Evolutionary conservation across 2,113 vertebrate genomes (phyloP).

Genomic region (Chrysemys picta): DNA sequence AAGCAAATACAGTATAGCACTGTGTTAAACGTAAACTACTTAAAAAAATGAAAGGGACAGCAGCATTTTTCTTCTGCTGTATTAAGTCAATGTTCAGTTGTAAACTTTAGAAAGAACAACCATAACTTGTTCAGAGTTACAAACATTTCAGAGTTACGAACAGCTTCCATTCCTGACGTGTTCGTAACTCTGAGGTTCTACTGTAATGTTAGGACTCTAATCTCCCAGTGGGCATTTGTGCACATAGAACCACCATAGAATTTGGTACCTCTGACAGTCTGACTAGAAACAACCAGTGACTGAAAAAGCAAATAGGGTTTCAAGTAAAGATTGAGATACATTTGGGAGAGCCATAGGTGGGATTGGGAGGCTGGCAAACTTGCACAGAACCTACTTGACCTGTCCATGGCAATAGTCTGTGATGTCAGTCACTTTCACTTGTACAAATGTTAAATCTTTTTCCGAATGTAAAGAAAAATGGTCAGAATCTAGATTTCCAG

Average conservation of each 20-base stretch:
- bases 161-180: too few relatives aligned
- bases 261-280: background rate
- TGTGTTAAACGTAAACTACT: too few relatives aligned
- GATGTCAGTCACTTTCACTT: background rate
- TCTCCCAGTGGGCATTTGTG: background rate
- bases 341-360: background rate
- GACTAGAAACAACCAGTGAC: background rate
- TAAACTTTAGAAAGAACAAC: too few relatives aligned
- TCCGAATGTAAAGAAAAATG: background rate
- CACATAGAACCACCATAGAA: background rate
- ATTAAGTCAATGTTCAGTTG: too few relatives aligned
- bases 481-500: background rate
- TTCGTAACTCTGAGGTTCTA: too few relatives aligned
- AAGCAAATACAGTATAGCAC: too few relatives aligned
- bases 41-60: too few relatives aligned
- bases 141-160: too few relatives aligned
- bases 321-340: background rate
- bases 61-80: too few relatives aligned
- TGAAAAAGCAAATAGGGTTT: background rate
- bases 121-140: too few relatives aligned
- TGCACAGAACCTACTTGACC: background rate
- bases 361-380: background rate
- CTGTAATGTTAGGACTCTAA: background rate
- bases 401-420: background rate
- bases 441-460: background rate